Percentiles rank a stretch among this genome's conserved stretches.
Conservation (phyloP, 2,113 vertebrate genomes). For the Otus sunia region DNA sequence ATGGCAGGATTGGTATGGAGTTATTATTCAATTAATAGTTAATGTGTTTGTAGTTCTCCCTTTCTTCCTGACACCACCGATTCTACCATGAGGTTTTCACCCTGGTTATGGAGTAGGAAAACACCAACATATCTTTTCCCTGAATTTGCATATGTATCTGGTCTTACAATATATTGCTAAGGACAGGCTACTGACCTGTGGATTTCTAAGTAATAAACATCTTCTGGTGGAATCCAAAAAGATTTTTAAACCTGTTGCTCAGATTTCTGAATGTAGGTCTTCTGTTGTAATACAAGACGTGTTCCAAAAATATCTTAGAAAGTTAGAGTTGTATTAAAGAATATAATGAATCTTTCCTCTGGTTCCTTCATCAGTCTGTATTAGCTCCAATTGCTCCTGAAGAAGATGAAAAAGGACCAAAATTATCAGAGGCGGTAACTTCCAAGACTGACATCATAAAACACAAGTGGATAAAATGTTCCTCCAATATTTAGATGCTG, state of each 20-base stretch:
- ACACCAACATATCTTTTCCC: accelerated
- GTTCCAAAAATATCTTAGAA: neutral
- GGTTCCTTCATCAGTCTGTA: neutral
- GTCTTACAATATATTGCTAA: neutral
- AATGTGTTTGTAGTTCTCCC: neutral
- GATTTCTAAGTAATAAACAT: neutral
- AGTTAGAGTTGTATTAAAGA: neutral
- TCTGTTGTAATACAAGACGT: neutral
- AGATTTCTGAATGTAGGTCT: neutral
- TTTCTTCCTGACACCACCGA: neutral
- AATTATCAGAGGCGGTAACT: neutral
- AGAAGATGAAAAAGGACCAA: neutral
- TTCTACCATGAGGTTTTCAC: neutral
- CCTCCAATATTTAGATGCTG: neutral
- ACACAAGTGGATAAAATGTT: neutral
- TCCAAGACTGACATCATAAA: neutral
- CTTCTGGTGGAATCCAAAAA: neutral
- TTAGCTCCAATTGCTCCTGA: neutral
- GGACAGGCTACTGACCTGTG: neutral
- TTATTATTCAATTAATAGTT: neutral
- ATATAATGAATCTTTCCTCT: neutral
- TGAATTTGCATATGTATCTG: neutral
- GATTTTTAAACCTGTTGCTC: neutral
- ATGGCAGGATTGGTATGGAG: neutral
- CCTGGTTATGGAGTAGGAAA: neutral